Evolutionary conservation across 64 coral and sea anemone species (phyloP).

Genomic region (Trachythela sp.): DNA sequence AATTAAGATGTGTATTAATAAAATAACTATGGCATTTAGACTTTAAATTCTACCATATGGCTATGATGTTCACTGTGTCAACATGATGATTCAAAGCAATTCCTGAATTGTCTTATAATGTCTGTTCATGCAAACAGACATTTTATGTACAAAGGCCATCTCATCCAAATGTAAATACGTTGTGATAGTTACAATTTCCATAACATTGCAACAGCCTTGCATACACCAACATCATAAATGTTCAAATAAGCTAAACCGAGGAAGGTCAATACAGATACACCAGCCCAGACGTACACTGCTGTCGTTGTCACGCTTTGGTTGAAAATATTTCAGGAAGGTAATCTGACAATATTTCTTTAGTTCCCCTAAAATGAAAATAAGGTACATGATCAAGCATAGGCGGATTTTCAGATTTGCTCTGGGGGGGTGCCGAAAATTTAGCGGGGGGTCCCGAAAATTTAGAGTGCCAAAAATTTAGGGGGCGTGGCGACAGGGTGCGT

Average conservation of each 20-base stretch:
- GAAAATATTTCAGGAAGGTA: constrained; percentile 6
- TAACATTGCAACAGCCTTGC: background rate
- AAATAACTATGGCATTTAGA: too few species aligned
- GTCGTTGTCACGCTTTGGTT: background rate
- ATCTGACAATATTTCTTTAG: constrained; percentile 17
- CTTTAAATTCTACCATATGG: too few species aligned
- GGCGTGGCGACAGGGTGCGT: too few species aligned
- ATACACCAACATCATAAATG: constrained; percentile 4
- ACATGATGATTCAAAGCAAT: background rate
- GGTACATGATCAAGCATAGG: background rate
- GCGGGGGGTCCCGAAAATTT: too few species aligned
- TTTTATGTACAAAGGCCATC: background rate
- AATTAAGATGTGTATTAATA: too few species aligned
- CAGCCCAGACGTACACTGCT: constrained; percentile 8
- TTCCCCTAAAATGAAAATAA: background rate
- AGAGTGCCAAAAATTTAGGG: too few species aligned
- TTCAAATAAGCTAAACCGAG: constrained; percentile 4
- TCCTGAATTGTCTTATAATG: too few species aligned
- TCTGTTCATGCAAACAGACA: background rate
- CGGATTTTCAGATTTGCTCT: too few species aligned
- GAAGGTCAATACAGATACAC: background rate
- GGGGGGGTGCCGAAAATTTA: too few species aligned
- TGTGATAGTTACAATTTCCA: background rate
- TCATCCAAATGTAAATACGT: background rate
- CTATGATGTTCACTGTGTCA: too few species aligned